Base-by-base conservation (phyloP, 2,888 invertebrate species). In the Calliopum simillimum region DNA sequence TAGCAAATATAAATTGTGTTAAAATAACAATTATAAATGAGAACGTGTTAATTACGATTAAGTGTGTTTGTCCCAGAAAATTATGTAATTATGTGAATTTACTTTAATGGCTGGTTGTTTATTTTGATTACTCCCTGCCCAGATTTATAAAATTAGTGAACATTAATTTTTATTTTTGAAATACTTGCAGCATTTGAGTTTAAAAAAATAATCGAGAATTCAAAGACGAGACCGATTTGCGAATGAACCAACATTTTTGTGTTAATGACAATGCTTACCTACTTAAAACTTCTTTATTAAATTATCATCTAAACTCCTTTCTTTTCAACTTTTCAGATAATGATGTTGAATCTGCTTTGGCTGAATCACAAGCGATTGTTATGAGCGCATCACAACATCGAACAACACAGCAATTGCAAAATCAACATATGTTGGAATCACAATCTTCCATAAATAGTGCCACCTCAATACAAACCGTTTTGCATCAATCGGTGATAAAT, bases 371-470 rank as follows among this genome's bases (percentile, higher is more conserved):
- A 73, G 77, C 81, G 68, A 80, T 80, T 77, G 81, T 81, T 62
- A 78, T 82, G 79, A 81, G 79, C 72, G 77, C 79, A 21, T 79
- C 79, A 47, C 80, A 81, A 63, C 80, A 79, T n/a, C 79, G 75
- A 14, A 79, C 78, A 53, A 75, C 74, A 68, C 76, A 76, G 53
- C 78, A 77, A 21, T 71, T 67, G 33, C 75, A 78, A 56, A 82
- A 71, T 70, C 84, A 83, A 67, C 83, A 84, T 73, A 82, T 85
- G 76, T 77, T 85, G 43, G 85, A 86, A 64, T 86, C 86, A n/a
- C 86, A 86, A 75, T 81, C 83, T 69, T 86, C 86, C 25, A 81
- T 82, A 12, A 85, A 82, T 74, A 86, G 86, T 74, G 79, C 82
- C 23, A 77, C 84, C 25, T 86, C 86, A 33, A 79, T 84, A 74